Conservation (phyloP, 2,113 vertebrate genomes). For the Pyrgilauda ruficollis region DNA sequence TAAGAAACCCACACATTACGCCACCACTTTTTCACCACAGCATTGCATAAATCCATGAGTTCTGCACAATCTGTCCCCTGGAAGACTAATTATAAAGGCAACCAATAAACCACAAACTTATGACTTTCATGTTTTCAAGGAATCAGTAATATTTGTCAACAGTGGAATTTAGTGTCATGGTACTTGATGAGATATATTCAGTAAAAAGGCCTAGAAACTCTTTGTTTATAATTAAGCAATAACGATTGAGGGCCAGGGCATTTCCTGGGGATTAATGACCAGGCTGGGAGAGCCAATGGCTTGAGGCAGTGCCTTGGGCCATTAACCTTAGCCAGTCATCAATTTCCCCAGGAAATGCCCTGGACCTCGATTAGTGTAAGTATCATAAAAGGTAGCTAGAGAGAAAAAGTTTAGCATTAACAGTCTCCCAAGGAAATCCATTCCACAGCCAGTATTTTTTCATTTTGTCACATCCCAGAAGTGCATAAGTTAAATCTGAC, state of each 20-base stretch:
- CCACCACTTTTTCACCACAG: neutral
- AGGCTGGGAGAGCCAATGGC: neutral
- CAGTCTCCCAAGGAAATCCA: slow-evolving; percentile 9
- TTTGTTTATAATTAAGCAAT: slow-evolving; percentile 67
- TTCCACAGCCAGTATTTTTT: neutral
- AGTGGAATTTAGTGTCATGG: neutral
- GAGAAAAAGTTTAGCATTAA: slow-evolving; percentile 42
- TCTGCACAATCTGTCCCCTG: neutral
- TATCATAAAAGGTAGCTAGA: slow-evolving; percentile 28
- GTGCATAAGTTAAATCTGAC: neutral
- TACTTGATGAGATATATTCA: neutral
- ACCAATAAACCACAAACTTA: neutral
- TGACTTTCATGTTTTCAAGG: neutral
- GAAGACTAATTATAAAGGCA: neutral
- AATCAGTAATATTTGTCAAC: slow-evolving; percentile 33
- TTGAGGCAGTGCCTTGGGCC: slow-evolving; percentile 41
- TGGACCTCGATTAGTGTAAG: slow-evolving; percentile 5
- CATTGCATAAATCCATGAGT: neutral
- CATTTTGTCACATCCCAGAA: neutral
- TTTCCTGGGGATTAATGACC: slow-evolving; percentile 65
- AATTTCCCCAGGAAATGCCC: slow-evolving; percentile 65
- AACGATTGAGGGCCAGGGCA: slow-evolving; percentile 36
- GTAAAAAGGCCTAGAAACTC: slow-evolving; percentile 24
- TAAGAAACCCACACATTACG: neutral
- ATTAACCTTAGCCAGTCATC: slow-evolving; percentile 59